A percentile compares a stretch with the other conserved stretches of the same genome.
These are phyloP conservation scores for Parapristionchus giblindavisi DNA, from an alignment of 2,888 invertebrate genomes.

Conservation along the genomic window DNA sequence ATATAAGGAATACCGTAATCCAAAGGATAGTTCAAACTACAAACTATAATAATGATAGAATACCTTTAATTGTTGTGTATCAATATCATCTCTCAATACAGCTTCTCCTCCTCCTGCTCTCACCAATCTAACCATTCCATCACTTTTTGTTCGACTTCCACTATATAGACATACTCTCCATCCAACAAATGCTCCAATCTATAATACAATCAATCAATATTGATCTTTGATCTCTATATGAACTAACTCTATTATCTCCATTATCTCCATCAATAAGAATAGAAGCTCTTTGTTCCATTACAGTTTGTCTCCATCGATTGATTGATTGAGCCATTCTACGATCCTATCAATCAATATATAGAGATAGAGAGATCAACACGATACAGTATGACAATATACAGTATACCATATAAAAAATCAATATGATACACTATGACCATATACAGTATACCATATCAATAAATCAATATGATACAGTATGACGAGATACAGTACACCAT, in stretches of 20 bases:
- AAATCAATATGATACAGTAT: not conserved
- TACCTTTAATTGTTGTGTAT: not conserved
- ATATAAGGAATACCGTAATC: no score
- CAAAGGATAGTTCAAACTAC: no score
- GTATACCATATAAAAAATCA: not conserved
- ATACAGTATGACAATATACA: not conserved
- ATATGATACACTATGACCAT: not conserved
- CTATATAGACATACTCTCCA: constrained; percentile 24
- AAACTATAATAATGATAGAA: no score
- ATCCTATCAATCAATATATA: not conserved
- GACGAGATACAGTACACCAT: not conserved
- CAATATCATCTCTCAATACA: constrained; percentile 1
- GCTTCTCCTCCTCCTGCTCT: constrained; percentile 31
- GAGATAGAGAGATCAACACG: not conserved
- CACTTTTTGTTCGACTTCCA: not conserved
- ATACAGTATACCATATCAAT: not conserved
- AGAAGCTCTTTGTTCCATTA: not conserved
- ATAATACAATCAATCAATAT: not conserved
- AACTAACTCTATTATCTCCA: not conserved
- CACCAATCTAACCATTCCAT: not conserved
- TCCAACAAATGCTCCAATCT: constrained; percentile 18
- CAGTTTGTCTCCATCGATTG: constrained; percentile 7
- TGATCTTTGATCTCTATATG: not conserved
- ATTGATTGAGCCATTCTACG: not conserved
- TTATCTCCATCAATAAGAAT: constrained; percentile 7